Conservation (phyloP, 2,797 vertebrate species). For the Tokudaia tokunoshimensis region DNA sequence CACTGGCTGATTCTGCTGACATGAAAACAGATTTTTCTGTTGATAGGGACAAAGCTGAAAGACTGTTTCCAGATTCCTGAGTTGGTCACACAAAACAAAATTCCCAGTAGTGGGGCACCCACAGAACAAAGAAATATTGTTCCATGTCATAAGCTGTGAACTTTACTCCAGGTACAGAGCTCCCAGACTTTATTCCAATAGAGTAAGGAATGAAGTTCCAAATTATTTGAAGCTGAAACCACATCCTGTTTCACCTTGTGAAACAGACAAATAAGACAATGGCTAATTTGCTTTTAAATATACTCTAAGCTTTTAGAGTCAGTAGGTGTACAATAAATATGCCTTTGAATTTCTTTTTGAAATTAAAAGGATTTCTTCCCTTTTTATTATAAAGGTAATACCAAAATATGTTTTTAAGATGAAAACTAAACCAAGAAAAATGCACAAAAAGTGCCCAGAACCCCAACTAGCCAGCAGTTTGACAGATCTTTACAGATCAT, state of each 20-base stretch:
- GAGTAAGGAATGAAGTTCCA: constrained; percentile 14
- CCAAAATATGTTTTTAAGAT: neutral
- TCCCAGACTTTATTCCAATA: constrained; percentile 17
- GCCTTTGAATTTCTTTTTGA: neutral
- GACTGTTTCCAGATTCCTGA: constrained; percentile 41
- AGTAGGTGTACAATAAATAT: neutral
- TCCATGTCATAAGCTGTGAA: constrained; percentile 27
- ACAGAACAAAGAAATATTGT: constrained; percentile 68
- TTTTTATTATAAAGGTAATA: constrained; percentile 18
- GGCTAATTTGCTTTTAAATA: constrained; percentile 41
- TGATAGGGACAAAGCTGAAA: constrained; percentile 58
- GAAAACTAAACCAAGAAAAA: constrained; percentile 32
- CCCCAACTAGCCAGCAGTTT: neutral
- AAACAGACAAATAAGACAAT: neutral
- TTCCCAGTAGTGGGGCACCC: constrained; percentile 51
- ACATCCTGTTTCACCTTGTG: neutral
- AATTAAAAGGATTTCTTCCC: neutral
- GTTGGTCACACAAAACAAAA: constrained; percentile 78
- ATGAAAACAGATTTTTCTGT: constrained; percentile 74
- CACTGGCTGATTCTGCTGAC: constrained; percentile 56
- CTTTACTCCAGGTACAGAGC: constrained; percentile 43
- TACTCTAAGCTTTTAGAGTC: constrained; percentile 21
- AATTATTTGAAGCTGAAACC: constrained; percentile 10
- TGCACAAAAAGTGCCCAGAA: neutral
- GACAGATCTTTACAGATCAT: neutral